These are phyloP conservation scores for Dasyornis broadbenti DNA, from an alignment of 2,113 vertebrate genomes.

Conservation along the genomic window DNA sequence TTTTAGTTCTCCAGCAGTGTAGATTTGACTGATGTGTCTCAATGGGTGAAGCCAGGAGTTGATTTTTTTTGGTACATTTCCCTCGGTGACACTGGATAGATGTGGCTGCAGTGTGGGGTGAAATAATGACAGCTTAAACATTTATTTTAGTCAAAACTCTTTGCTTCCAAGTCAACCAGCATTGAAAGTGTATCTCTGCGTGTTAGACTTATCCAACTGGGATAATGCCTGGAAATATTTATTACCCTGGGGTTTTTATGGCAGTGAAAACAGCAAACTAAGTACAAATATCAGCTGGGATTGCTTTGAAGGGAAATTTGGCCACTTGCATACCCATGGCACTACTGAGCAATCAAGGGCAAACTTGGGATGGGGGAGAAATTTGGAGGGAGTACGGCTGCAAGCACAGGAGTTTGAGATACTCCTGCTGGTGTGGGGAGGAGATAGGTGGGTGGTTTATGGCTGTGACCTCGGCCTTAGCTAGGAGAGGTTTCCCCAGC, in stretches of 20 bases:
- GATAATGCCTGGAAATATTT: background rate
- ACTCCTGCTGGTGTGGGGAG: background rate
- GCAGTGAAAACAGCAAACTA: background rate
- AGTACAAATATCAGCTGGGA: background rate
- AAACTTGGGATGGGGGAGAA: background rate
- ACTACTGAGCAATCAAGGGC: background rate
- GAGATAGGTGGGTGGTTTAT: background rate
- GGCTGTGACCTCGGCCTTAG: background rate
- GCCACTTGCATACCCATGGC: background rate
- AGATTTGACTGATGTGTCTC: conserved; percentile 35
- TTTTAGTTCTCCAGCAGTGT: conserved; percentile 19
- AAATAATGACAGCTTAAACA: background rate
- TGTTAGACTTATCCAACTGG: background rate
- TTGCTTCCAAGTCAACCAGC: background rate
- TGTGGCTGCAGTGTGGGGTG: background rate
- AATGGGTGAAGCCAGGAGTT: background rate
- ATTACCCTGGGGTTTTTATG: background rate
- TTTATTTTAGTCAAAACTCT: background rate
- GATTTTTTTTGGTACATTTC: conserved; percentile 18
- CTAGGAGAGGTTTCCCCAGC: background rate
- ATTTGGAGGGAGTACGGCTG: background rate
- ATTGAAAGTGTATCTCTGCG: background rate
- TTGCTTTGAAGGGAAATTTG: background rate
- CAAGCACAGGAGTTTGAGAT: background rate
- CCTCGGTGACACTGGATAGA: background rate